Evolutionary conservation across 1,140 invertebrate species (phyloP).

Genomic region (Calliopsis andreniformis): DNA sequence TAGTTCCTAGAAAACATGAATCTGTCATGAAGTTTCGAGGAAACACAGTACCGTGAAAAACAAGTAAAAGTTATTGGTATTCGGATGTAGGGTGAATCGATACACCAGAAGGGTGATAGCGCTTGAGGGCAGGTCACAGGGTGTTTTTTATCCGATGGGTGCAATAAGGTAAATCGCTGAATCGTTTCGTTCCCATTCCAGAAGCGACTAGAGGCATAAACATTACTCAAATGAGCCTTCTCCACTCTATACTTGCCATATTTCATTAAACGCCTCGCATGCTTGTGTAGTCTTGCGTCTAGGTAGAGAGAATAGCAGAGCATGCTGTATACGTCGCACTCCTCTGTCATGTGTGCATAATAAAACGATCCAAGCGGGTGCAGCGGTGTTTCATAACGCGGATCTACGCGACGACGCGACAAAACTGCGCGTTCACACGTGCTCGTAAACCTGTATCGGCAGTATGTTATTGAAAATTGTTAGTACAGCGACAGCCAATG

Average conservation of each 20-base stretch:
- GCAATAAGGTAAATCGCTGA: not conserved
- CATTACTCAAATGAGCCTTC: not conserved
- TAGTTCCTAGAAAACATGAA: too few species aligned
- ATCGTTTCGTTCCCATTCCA: slow-evolving; percentile 17
- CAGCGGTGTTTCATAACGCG: slow-evolving; percentile 30
- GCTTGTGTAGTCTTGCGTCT: not conserved
- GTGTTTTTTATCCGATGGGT: not conserved
- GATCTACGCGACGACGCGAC: slow-evolving; percentile 52
- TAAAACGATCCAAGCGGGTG: slow-evolving; percentile 24
- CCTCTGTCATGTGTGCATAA: slow-evolving; percentile 45
- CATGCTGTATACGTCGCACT: not conserved
- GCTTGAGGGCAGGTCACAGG: not conserved
- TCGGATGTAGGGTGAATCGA: slow-evolving; percentile 6
- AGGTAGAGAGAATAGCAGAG: slow-evolving; percentile 1
- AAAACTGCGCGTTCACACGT: slow-evolving; percentile 26
- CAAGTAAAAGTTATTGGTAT: too few species aligned
- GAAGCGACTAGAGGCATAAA: not conserved
- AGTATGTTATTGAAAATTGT: slow-evolving; percentile 61
- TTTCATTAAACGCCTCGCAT: slow-evolving; percentile 49
- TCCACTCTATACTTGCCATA: slow-evolving; percentile 14
- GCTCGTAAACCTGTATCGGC: slow-evolving; percentile 29
- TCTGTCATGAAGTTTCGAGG: too few species aligned
- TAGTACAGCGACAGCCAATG: slow-evolving; percentile 18
- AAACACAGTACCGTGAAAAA: too few species aligned
- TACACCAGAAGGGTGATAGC: not conserved